phyloP scores from a whole-genome alignment of 92 coral and sea anemone genomes.

The Meandrina meandrites region DNA sequence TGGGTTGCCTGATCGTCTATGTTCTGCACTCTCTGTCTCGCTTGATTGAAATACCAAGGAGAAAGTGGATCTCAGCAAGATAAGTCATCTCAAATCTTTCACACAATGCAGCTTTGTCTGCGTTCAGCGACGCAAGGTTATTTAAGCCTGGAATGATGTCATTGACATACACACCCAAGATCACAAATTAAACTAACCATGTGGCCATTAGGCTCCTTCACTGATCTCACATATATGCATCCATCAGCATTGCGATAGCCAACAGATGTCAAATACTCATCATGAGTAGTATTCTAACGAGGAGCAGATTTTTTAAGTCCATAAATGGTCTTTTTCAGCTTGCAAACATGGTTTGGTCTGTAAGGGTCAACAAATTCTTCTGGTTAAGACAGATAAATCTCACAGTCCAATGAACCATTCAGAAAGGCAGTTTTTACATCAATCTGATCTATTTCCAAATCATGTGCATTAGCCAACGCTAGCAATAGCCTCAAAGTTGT shows the following conservation, averaged over 20 bases:
- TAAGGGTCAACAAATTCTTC: constrained; percentile 70
- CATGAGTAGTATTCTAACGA: constrained; percentile 58
- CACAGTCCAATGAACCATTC: constrained; percentile 65
- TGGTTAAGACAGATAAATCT: constrained; percentile 68
- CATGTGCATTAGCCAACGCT: constrained; percentile 66
- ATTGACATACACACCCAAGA: constrained; percentile 57
- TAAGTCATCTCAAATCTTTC: constrained; percentile 62
- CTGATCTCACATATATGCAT: constrained; percentile 54
- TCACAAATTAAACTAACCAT: constrained; percentile 56
- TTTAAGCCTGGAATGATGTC: constrained; percentile 56
- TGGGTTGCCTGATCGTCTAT: constrained; percentile 54
- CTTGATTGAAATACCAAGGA: constrained; percentile 61
- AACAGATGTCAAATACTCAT: constrained; percentile 52
- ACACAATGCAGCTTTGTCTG: constrained; percentile 62
- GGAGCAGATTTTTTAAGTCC: constrained; percentile 68
- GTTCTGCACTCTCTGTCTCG: constrained; percentile 53
- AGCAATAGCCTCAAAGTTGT: constrained; percentile 57
- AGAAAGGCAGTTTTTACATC: too few species aligned
- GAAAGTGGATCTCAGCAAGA: constrained; percentile 48
- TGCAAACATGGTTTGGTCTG: constrained; percentile 65
- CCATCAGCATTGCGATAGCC: constrained; percentile 57
- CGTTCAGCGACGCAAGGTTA: constrained; percentile 52
- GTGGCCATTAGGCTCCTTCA: constrained; percentile 54
- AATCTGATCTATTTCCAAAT: too few species aligned
- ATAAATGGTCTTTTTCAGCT: constrained; percentile 46